Conservation (phyloP, 2,888 invertebrate genomes). For the Hyposoter didymator region DNA sequence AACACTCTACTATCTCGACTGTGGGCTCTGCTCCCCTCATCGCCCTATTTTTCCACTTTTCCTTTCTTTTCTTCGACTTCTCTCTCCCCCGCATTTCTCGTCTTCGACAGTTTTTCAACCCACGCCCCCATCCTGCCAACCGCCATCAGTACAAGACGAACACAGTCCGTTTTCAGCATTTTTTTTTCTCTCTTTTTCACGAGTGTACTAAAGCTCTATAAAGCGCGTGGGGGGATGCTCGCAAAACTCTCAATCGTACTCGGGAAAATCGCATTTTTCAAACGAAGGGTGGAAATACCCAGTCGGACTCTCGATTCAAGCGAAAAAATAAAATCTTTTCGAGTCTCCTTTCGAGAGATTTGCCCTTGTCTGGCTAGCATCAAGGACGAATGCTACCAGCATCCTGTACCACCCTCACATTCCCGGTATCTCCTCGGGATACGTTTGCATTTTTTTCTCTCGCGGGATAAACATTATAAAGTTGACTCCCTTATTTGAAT, state of each 20-base stretch:
- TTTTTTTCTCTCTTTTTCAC: constrained; percentile 10
- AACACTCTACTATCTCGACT: constrained; percentile 62
- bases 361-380: constrained; percentile 15
- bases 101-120: constrained; percentile 61
- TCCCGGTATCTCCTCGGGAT: constrained; percentile 10
- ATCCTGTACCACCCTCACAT: not conserved
- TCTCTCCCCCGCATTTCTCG: constrained; percentile 55
- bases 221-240: constrained; percentile 16
- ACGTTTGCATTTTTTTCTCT: constrained; percentile 17
- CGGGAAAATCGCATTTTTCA: constrained; percentile 28
- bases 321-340: constrained; percentile 20
- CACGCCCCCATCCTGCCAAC: not conserved
- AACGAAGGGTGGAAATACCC: constrained; percentile 1
- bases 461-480: constrained; percentile 48
- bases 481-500: constrained; percentile 46
- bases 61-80: constrained; percentile 39
- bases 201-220: constrained; percentile 49
- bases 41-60: constrained; percentile 46
- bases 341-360: not conserved
- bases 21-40: constrained; percentile 65
- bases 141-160: constrained; percentile 39
- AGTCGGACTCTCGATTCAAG: not conserved
- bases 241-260: constrained; percentile 43
- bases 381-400: constrained; percentile 38
- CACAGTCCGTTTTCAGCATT: constrained; percentile 36